A percentile compares a stretch with the other conserved stretches of the same genome.
phyloP scores from a whole-genome alignment of 2,113 vertebrate genomes.

The Xiphophorus maculatus region DNA sequence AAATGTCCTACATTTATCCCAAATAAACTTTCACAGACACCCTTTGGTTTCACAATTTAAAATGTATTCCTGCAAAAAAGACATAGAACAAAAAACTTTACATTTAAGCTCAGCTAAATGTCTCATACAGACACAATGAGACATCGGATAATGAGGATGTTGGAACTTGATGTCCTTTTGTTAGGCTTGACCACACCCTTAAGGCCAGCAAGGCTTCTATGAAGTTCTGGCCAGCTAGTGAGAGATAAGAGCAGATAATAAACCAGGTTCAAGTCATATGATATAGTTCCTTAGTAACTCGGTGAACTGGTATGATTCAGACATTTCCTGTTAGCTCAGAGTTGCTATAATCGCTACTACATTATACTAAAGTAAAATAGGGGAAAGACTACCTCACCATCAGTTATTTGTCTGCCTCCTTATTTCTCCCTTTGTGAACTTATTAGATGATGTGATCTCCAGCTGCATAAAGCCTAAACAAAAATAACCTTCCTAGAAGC shows the following conservation, averaged over 20 bases:
- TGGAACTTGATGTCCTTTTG: too few species aligned
- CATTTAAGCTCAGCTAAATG: too few species aligned
- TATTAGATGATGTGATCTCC: conserved; percentile 46
- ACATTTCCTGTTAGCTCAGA: conserved; percentile 26
- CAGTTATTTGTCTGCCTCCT: conserved; percentile 8
- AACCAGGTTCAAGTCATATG: conserved; percentile 5
- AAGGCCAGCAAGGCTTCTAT: too few species aligned
- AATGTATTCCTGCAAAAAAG: too few species aligned
- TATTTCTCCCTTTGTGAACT: conserved; percentile 16
- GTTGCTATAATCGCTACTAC: conserved; percentile 1
- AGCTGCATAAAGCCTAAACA: conserved; percentile 32
- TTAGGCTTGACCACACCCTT: too few species aligned
- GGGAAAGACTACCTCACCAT: conserved; percentile 11
- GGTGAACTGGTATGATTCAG: conserved; percentile 10
- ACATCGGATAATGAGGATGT: too few species aligned
- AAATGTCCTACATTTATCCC: too few species aligned
- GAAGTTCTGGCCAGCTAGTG: not conserved
- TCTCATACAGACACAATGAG: too few species aligned
- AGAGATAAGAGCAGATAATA: conserved; percentile 3
- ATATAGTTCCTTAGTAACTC: conserved; percentile 14
- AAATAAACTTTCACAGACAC: too few species aligned
- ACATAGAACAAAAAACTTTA: too few species aligned
- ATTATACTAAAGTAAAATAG: conserved; percentile 26
- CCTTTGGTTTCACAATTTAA: too few species aligned
- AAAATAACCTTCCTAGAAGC: conserved; percentile 61